A percentile compares a stretch with the other conserved stretches of the same genome.
Evolutionary conservation across 2,797 vertebrate species (phyloP).

Genomic region (Aplochiton taeniatus): DNA sequence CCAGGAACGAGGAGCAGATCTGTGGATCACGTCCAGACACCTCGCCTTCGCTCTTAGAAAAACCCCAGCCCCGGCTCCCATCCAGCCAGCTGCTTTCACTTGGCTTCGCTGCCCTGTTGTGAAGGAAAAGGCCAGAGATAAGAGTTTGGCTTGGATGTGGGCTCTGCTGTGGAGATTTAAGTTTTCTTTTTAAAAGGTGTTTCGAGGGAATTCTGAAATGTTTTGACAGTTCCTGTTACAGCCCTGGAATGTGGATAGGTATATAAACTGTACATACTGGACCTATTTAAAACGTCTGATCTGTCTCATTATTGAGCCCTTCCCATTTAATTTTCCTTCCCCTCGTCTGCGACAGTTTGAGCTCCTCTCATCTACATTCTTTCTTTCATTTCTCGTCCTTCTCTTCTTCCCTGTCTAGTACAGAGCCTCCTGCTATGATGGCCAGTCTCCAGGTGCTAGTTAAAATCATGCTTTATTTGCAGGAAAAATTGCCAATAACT

Average conservation of each 20-base stretch:
- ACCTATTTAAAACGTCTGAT: no score
- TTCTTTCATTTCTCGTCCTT: background rate
- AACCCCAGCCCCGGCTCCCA: conserved; percentile 14
- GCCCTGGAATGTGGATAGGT: no score
- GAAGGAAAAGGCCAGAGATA: conserved; percentile 27
- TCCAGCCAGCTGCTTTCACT: conserved; percentile 51
- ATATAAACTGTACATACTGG: no score
- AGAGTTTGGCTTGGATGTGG: conserved; percentile 23
- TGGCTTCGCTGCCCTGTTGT: conserved; percentile 26
- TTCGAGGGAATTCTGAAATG: background rate
- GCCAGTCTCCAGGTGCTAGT: conserved; percentile 16
- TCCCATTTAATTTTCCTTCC: background rate
- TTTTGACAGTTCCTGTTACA: background rate
- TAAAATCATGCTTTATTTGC: conserved; percentile 49
- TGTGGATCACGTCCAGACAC: conserved; percentile 38
- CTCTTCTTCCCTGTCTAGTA: background rate
- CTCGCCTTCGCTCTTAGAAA: conserved; percentile 34
- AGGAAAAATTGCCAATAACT: conserved; percentile 37
- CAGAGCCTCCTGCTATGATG: conserved; percentile 18
- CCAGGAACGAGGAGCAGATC: conserved; percentile 52
- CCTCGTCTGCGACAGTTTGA: background rate
- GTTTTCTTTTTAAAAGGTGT: background rate
- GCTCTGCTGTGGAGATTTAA: background rate
- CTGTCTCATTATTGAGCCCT: background rate
- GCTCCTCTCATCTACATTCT: background rate